phyloP scores from a whole-genome alignment of 1,140 invertebrate species.

The Drosophila bipectinata region DNA sequence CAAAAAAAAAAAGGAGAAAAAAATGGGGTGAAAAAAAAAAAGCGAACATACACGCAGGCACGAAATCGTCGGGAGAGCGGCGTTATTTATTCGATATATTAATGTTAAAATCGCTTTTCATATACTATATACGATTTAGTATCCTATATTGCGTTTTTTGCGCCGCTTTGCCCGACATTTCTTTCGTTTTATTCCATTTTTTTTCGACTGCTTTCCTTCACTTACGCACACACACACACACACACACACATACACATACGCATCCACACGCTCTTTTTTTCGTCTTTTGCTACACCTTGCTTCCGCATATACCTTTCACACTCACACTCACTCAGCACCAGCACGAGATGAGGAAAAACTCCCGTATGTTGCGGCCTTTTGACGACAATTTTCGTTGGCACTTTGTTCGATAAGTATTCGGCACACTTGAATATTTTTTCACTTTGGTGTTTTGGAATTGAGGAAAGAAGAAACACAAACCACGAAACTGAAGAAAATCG shows the following conservation, averaged over 20 bases:
- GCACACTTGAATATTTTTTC: not conserved
- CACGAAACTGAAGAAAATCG: not conserved
- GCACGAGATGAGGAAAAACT: slow-evolving; percentile 18
- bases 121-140: slow-evolving; percentile 53
- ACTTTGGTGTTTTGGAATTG: not conserved
- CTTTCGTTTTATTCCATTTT: slow-evolving; percentile 65
- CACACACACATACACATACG: slow-evolving; percentile 33
- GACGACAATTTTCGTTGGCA: slow-evolving; percentile 22
- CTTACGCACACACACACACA: slow-evolving; percentile 67
- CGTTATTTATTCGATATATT: slow-evolving; percentile 32
- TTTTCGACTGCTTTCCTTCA: slow-evolving; percentile 76
- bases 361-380: slow-evolving; percentile 30
- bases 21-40: slow-evolving; percentile 49
- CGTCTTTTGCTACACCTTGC: slow-evolving; percentile 75
- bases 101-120: slow-evolving; percentile 32
- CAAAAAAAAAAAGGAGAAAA: slow-evolving; percentile 16
- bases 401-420: slow-evolving; percentile 27
- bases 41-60: slow-evolving; percentile 13
- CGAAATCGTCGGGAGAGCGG: slow-evolving; percentile 20
- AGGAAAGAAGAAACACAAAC: not conserved
- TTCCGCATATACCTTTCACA: slow-evolving; percentile 75
- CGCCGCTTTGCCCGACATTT: slow-evolving; percentile 20
- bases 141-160: slow-evolving; percentile 55
- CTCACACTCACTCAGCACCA: slow-evolving; percentile 18
- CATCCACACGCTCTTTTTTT: slow-evolving; percentile 50